Conservation (phyloP, 2,113 vertebrate genomes). For the Mesoclemmys tuberculata region DNA sequence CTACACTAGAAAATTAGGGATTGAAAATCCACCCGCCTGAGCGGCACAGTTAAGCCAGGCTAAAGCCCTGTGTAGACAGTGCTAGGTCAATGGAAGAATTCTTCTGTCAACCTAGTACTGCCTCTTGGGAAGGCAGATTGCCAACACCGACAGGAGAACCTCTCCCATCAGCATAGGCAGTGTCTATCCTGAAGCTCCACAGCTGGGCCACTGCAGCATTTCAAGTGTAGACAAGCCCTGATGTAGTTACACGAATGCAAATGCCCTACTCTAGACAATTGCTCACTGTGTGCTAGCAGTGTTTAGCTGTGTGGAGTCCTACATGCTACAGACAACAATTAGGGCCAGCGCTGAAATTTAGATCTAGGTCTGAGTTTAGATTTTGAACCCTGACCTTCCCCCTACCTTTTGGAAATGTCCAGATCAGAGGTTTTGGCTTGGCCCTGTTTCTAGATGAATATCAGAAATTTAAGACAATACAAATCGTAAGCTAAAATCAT, state of each 20-base stretch:
- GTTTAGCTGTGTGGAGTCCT: neutral
- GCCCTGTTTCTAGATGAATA: neutral
- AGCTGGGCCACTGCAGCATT: neutral
- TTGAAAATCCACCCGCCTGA: neutral
- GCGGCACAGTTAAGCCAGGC: too few species aligned
- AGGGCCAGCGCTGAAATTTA: neutral
- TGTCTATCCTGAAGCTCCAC: neutral
- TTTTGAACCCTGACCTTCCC: neutral
- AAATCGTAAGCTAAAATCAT: neutral
- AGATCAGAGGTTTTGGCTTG: neutral
- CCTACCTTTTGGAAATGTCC: neutral
- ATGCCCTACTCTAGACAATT: neutral
- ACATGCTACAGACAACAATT: fast-evolving
- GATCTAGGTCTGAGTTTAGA: neutral
- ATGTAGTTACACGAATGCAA: neutral
- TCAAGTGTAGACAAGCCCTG: neutral
- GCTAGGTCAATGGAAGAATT: neutral
- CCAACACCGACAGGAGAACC: neutral
- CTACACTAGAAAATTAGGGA: neutral
- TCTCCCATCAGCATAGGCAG: neutral
- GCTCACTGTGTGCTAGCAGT: neutral
- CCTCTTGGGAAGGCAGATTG: neutral
- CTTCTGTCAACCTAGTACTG: too few species aligned
- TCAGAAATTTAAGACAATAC: neutral
- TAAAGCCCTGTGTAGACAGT: neutral